Conservation (phyloP, 2,113 vertebrate genomes). For the Cathartes aura region DNA sequence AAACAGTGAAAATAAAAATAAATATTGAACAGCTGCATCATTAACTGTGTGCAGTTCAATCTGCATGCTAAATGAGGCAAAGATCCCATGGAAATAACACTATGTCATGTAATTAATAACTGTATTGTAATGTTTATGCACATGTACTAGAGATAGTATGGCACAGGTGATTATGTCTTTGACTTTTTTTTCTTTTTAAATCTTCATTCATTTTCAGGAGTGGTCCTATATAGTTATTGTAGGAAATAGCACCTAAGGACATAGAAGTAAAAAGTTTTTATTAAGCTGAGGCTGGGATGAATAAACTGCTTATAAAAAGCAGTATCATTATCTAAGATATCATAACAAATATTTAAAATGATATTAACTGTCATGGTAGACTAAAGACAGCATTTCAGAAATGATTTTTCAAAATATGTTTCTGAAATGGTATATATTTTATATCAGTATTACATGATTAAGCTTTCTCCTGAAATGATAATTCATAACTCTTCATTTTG, state of each 20-base stretch:
- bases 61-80: constrained; percentile 19
- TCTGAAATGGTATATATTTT: background rate
- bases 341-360: background rate
- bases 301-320: background rate
- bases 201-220: background rate
- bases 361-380: background rate
- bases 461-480: background rate
- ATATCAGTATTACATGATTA: background rate
- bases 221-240: background rate
- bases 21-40: constrained; percentile 26
- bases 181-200: background rate
- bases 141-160: background rate
- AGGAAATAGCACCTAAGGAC: background rate
- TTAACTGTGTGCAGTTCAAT: background rate
- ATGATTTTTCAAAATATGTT: background rate
- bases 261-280: background rate
- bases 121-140: background rate
- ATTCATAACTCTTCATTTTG: background rate
- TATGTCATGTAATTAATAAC: background rate
- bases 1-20: constrained; percentile 24
- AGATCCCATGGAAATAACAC: constrained; percentile 4
- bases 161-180: background rate
- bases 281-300: background rate
- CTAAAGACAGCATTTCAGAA: background rate
- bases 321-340: background rate